A percentile compares a stretch with the other conserved stretches of the same genome.
Conservation (phyloP, 2,113 vertebrate genomes). For the Petrocephalus microphthalmus region DNA sequence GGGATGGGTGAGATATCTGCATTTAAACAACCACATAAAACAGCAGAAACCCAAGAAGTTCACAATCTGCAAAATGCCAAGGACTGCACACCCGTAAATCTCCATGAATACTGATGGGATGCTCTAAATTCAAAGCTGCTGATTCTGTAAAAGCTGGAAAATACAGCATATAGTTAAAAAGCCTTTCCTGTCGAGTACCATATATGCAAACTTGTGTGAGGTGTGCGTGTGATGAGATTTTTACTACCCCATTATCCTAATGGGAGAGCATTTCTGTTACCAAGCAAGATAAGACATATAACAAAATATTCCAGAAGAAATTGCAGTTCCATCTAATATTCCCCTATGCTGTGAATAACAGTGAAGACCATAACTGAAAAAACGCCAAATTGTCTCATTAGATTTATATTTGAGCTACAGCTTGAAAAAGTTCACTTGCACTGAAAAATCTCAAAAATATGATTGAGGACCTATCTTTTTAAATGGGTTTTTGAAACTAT, state of each 20-base stretch:
- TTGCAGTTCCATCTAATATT: neutral
- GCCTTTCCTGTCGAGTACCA: neutral
- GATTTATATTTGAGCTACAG: neutral
- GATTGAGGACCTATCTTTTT: neutral
- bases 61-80: neutral
- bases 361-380: neutral
- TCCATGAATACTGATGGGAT: neutral
- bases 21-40: neutral
- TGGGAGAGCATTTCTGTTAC: neutral
- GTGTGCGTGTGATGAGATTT: neutral
- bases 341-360: neutral
- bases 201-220: neutral
- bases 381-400: neutral
- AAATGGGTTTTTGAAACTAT: neutral
- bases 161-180: neutral
- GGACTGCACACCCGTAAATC: neutral
- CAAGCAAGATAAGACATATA: neutral
- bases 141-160: slow-evolving; percentile 2
- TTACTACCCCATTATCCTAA: neutral
- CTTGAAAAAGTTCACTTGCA: neutral
- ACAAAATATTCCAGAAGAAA: neutral
- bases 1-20: neutral
- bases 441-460: neutral
- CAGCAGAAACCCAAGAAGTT: neutral
- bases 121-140: neutral